Base-by-base conservation (phyloP, 2,113 vertebrate species). In the Syrrhaptes paradoxus region DNA sequence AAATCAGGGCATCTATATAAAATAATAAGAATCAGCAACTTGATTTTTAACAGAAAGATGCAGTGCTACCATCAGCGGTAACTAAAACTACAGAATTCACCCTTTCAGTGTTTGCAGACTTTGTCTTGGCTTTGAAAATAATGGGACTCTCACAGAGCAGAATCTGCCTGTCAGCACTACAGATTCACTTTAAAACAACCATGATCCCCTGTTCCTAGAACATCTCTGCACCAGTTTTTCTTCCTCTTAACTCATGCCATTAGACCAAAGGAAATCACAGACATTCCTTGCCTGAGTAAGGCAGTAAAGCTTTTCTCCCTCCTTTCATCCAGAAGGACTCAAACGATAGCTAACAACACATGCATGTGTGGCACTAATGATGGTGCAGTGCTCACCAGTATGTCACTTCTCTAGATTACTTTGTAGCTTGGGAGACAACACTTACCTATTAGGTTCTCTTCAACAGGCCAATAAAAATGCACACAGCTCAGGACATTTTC, bases 41-140 rank as follows among this genome's bases (percentile, higher is more conserved):
- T 95, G 92, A 98, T 96, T 96, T 95, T 91, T 91, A 93, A 97
- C 90, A 94, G 90, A 92, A 96, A 96, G 97, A 97, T 87, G 90
- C 94, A 91, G 73, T 92, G 71, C 95, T 96, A 86, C 58, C 81
- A 78, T 82, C 89, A 95, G 95, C 41, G 88, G 91, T 92, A 97
- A 91, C 93, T 95, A 92, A 72, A 89, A 89, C 90, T 97, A 92
- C 75, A 80, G 62, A 89, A 80, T 82, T 90, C 81, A 92, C 31
- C 70, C 68, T 84, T 86, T 76, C 55, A 43, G 62, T 79, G 89
- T 85, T 93, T 92, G 91, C 83, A 93, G 88, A 86, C 77, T 88
- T 95, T 84, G 68, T 90, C 82, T 93, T 87, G 96, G 75, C 77
- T 90, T 93, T 87, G 76, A 96, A 93, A 88, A 76, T 54, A 93